Percentiles rank a stretch among this genome's conserved stretches.
phyloP scores from a whole-genome alignment of 2,888 invertebrate species.

The Eulithis testata region DNA sequence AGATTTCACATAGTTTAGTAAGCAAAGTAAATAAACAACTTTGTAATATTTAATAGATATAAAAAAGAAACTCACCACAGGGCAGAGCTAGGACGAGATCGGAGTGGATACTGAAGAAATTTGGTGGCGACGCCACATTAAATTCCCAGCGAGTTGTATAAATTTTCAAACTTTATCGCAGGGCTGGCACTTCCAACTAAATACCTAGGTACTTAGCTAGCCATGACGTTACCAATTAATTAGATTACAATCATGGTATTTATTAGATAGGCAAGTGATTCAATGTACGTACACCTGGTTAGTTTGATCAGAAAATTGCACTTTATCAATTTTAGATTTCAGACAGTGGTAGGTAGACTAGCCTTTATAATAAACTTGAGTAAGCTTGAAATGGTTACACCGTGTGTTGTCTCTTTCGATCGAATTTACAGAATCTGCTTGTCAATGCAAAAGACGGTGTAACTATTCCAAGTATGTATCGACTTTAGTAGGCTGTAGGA shows the following conservation, averaged over 20 bases:
- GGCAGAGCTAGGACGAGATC: constrained; percentile 56
- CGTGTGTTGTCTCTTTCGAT: too few relatives aligned
- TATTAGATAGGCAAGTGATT: background rate
- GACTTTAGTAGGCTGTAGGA: too few relatives aligned
- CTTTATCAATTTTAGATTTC: too few relatives aligned
- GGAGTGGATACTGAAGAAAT: constrained; percentile 58
- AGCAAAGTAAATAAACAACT: too few relatives aligned
- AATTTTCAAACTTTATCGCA: constrained; percentile 45
- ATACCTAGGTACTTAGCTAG: background rate
- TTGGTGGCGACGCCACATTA: constrained; percentile 52
- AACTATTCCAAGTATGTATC: too few relatives aligned
- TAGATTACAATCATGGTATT: background rate
- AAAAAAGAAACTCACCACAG: constrained; percentile 51
- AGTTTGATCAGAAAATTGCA: too few relatives aligned
- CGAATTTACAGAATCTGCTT: too few relatives aligned
- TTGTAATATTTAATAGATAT: background rate
- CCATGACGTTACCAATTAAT: constrained; percentile 1
- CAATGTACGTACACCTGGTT: background rate
- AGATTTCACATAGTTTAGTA: too few relatives aligned
- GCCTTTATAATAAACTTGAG: too few relatives aligned
- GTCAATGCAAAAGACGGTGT: too few relatives aligned
- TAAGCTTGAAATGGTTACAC: too few relatives aligned
- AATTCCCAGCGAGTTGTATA: constrained; percentile 54
- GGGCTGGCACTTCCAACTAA: constrained; percentile 52
- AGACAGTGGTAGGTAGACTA: too few relatives aligned